phyloP scores from a whole-genome alignment of 2,113 vertebrate genomes.

The Delphinus delphis region DNA sequence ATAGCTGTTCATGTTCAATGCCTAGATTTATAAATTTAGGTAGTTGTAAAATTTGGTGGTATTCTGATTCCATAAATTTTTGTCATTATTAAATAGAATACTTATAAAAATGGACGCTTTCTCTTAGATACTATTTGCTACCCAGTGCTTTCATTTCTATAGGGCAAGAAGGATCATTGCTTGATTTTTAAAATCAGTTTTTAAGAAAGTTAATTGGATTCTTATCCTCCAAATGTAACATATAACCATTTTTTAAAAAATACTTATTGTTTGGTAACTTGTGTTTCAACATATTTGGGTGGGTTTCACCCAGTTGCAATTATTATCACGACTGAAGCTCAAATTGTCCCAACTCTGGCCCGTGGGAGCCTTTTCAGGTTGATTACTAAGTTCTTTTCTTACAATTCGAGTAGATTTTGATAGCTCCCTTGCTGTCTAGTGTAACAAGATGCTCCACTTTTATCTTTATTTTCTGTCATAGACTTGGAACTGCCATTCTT shows the following conservation, averaged over 20 bases:
- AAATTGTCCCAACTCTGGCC: neutral
- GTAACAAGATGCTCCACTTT: neutral
- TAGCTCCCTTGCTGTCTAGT: neutral
- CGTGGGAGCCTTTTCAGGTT: neutral
- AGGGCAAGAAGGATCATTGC: neutral
- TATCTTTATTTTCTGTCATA: neutral
- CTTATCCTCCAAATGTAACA: neutral
- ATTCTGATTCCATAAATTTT: neutral
- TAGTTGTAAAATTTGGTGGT: neutral
- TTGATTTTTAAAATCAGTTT: neutral
- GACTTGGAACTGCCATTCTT: neutral
- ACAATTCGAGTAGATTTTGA: neutral
- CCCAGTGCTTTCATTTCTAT: neutral
- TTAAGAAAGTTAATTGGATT: conserved; percentile 41
- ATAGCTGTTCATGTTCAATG: neutral
- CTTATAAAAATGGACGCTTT: neutral
- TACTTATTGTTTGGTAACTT: neutral
- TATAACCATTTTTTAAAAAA: neutral
- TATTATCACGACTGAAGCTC: neutral
- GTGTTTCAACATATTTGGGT: neutral
- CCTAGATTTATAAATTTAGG: neutral
- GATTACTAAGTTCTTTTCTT: neutral
- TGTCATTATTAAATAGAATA: neutral
- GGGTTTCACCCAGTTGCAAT: neutral
- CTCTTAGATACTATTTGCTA: neutral